Conservation (phyloP, 2,888 invertebrate species). For the Pollenia labialis region DNA sequence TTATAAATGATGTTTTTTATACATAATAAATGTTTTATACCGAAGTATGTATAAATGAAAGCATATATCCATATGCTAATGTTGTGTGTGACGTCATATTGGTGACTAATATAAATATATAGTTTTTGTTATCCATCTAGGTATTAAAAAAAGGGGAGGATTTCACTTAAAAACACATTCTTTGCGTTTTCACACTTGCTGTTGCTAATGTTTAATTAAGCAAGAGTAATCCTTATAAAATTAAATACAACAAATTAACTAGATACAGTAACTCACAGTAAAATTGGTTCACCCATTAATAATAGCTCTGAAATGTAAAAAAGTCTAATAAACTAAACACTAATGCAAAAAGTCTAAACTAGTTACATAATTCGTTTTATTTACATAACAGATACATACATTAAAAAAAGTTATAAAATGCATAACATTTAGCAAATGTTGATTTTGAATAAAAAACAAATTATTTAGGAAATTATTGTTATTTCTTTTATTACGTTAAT, state of each 20-base stretch:
- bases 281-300: no score
- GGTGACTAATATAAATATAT: constrained; percentile 39
- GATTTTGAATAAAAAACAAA: no score
- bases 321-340: no score
- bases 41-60: background rate
- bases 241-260: constrained; percentile 3
- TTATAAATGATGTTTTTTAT: background rate
- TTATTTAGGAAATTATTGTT: no score
- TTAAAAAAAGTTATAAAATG: no score
- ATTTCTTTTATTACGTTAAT: no score
- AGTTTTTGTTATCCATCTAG: constrained; percentile 21
- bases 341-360: no score
- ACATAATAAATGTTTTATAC: background rate
- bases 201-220: background rate
- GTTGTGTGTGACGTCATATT: constrained; percentile 41
- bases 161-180: constrained; percentile 2
- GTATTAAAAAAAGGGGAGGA: constrained; percentile 30
- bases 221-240: constrained; percentile 11
- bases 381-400: no score
- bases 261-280: background rate
- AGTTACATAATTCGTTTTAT: no score
- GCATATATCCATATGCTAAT: constrained; percentile 8
- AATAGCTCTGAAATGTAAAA: no score
- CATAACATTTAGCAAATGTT: no score
- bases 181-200: background rate